Conservation (phyloP, 2,888 invertebrate genomes). For the Agrenia bidenticulata region DNA sequence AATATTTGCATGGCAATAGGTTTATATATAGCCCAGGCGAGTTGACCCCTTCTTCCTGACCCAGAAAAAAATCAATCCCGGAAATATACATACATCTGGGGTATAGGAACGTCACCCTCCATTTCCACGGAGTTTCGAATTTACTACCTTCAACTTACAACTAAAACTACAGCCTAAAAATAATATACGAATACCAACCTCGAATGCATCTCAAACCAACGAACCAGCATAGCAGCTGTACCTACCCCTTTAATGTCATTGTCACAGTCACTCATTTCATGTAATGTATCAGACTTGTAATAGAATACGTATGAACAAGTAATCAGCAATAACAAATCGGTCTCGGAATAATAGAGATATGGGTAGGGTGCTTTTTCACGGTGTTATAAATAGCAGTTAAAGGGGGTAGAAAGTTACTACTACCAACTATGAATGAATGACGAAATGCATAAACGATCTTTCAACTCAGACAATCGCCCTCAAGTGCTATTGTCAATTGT, state of each 20-base stretch:
- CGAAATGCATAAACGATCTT: constrained; percentile 12
- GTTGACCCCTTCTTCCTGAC: constrained; percentile 41
- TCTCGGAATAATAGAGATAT: constrained; percentile 1
- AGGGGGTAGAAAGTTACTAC: constrained; percentile 17
- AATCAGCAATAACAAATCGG: constrained; percentile 8
- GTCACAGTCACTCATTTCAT: constrained; percentile 12
- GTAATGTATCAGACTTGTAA: not conserved
- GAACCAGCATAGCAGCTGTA: constrained; percentile 4
- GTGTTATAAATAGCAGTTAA: constrained; percentile 12
- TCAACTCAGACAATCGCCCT: constrained; percentile 13
- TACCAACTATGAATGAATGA: constrained; percentile 5
- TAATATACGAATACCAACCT: not conserved
- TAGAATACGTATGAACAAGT: not conserved
- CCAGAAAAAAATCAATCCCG: constrained; percentile 43
- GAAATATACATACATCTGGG: constrained; percentile 32
- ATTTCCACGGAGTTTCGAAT: constrained; percentile 4
- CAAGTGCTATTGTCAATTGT: not conserved
- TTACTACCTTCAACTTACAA: not conserved
- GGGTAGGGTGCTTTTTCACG: constrained; percentile 17
- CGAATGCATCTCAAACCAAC: not conserved
- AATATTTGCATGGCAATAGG: constrained; percentile 5
- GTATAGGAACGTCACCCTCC: not conserved
- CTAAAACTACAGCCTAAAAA: too few species aligned
- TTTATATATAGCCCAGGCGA: constrained; percentile 19
- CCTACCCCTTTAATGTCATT: constrained; percentile 15